These are phyloP conservation scores for Hemitrygon akajei DNA, from an alignment of 2,797 vertebrate genomes.

Conservation along the genomic window DNA sequence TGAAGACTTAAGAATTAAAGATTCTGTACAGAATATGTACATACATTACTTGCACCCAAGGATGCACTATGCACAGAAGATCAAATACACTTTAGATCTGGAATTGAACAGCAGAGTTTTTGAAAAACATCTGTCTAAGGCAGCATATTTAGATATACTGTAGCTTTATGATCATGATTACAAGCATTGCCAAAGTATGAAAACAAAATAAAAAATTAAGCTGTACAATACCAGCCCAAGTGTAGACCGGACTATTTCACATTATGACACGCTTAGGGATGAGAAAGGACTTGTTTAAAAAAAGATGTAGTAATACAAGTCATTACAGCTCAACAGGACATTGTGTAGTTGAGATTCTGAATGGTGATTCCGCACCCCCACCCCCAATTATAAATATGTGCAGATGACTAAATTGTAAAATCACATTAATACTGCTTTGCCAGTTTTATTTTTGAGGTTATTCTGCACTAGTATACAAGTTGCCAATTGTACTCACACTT, in stretches of 20 bases:
- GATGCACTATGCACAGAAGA: slow-evolving; percentile 1
- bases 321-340: background rate
- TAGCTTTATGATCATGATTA: slow-evolving; percentile 4
- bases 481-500: background rate
- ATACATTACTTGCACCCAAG: slow-evolving; percentile 30
- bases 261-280: background rate
- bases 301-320: background rate
- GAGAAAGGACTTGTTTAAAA: background rate
- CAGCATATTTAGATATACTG: background rate
- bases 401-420: slow-evolving; percentile 13
- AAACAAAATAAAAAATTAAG: background rate
- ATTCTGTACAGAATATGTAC: slow-evolving; percentile 23
- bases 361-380: background rate
- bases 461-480: background rate
- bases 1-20: background rate
- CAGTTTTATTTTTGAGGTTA: background rate
- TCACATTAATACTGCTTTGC: background rate
- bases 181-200: background rate
- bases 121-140: background rate
- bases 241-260: background rate
- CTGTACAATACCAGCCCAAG: background rate
- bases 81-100: slow-evolving; percentile 7
- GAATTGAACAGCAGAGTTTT: slow-evolving; percentile 25
- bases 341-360: background rate
- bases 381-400: background rate